Evolutionary conservation across 1,140 invertebrate genomes (phyloP), one percentile per base, ranked within the genome.

Genomic region (Drosophila elegans): DNA sequence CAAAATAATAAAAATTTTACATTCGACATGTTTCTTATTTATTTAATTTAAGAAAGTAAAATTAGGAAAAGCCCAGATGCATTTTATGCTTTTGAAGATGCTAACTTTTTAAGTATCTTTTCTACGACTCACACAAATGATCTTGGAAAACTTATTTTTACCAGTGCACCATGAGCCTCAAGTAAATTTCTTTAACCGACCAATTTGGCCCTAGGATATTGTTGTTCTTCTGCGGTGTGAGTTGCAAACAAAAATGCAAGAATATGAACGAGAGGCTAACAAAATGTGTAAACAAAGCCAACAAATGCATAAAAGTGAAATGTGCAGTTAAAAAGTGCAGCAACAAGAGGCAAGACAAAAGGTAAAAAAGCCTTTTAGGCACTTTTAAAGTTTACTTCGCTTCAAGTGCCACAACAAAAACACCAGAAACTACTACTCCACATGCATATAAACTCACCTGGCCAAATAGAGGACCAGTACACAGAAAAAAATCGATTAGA

Each of bases 291-390:
- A 86, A 76, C 81, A 85, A 81, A 74, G 54, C 48, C 13, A 10
- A 44, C 29, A 25, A 73, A 78, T 68, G 62, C 59, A 75, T 73
- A 75, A 82, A 82, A 78, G 78, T 81, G 69, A 81, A 82, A 78
- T 68, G 77, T 63, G 68, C 60, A 71, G 63, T 38, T 29, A 39
- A 41, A 48, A 73, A 51, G 48, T 45, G 39, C 34, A 73, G 51
- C n/a, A 27, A 4, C 2, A 32, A 53, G 12, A 61, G 61, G 44
- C 56, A 53, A 38, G 29, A 36, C 29, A 12, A 12, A 62, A 69
- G 66, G 52, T 34, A 29, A 46, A 68, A 79, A 80, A 80, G 55
- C 59, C 68, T 86, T 80, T 80, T 63, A 77, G 78, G 53, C 77
- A 57, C 61, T 59, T 62, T 57, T 54, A 45, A 69, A 80, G 79